phyloP scores from a whole-genome alignment of 2,113 vertebrate genomes.

The Cavia porcellus region DNA sequence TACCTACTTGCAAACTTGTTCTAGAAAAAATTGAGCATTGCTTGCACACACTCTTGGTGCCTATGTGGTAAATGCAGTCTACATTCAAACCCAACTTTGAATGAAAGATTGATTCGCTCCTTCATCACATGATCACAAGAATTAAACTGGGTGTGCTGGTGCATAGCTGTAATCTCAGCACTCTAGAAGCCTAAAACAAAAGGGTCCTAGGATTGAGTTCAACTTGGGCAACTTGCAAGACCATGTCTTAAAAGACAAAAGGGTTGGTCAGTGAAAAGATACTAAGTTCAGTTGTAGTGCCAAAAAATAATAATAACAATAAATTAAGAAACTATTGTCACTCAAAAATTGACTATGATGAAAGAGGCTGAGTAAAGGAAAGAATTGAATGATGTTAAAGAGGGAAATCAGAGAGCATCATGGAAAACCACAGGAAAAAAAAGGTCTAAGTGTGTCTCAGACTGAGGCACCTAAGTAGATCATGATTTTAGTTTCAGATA shows the following conservation, averaged over 20 bases:
- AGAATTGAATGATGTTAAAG: background rate
- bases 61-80: no score
- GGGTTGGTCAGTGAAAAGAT: background rate
- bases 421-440: accelerated
- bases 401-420: background rate
- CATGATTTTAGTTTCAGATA: background rate
- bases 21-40: background rate
- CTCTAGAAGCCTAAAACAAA: background rate
- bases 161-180: background rate
- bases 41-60: background rate
- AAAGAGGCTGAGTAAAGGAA: background rate
- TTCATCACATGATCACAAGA: background rate
- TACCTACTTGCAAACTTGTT: background rate
- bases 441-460: background rate
- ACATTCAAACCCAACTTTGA: background rate
- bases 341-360: background rate
- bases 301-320: background rate
- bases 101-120: background rate
- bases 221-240: background rate
- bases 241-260: background rate
- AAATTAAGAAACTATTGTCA: background rate
- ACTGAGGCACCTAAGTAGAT: background rate
- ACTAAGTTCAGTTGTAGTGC: background rate
- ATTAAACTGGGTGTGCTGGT: background rate
- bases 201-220: background rate